Evolutionary conservation across 2,888 invertebrate genomes (phyloP).

Genomic region (Hypsopygia costalis): DNA sequence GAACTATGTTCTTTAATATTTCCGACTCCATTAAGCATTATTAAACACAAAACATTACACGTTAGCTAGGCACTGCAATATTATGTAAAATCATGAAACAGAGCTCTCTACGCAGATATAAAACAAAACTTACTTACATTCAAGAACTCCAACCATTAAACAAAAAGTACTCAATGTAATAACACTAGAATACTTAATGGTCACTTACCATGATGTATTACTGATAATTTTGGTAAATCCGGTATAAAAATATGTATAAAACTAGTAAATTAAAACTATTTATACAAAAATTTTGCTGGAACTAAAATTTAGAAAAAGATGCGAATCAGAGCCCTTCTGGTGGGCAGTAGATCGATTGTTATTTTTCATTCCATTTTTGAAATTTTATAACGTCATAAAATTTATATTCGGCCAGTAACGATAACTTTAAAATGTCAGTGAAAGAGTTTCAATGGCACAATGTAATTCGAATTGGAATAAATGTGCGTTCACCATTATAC

Average conservation of each 20-base stretch:
- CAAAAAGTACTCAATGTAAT: no score
- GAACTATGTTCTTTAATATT: no score
- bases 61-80: no score
- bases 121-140: no score
- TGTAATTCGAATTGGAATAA: no score
- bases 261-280: conserved; percentile 47
- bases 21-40: no score
- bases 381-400: conserved; percentile 24
- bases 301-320: conserved; percentile 73
- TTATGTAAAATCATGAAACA: no score
- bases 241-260: conserved; percentile 46
- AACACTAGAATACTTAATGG: no score
- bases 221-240: conserved; percentile 56
- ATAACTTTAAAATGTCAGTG: neutral
- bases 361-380: conserved; percentile 53
- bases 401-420: conserved; percentile 23
- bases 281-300: conserved; percentile 58
- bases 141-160: no score
- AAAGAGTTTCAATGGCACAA: neutral
- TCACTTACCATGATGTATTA: conserved; percentile 66
- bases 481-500: no score
- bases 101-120: no score
- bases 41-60: no score
- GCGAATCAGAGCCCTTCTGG: conserved; percentile 56
- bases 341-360: conserved; percentile 56